Evolutionary conservation across 2,113 vertebrate species (phyloP).

Genomic region (Ovibos moschatus): DNA sequence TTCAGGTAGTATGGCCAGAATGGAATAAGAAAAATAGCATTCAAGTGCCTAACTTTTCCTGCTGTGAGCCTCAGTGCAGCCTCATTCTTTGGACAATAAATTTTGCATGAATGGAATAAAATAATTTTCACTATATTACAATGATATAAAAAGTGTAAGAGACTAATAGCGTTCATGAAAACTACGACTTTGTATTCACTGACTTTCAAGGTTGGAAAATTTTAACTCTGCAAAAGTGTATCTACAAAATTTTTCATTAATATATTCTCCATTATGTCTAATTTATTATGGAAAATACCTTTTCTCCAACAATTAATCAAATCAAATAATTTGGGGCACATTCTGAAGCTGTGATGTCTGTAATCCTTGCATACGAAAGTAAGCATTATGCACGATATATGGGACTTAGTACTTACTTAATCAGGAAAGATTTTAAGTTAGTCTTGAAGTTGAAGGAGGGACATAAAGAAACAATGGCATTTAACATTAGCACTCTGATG

Average conservation of each 20-base stretch:
- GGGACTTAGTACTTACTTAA: background rate
- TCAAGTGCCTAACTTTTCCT: background rate
- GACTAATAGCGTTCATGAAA: constrained; percentile 16
- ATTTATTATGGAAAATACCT: constrained; percentile 48
- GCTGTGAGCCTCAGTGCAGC: background rate
- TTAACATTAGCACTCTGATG: background rate
- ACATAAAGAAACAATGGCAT: background rate
- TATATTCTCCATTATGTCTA: constrained; percentile 29
- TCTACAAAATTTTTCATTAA: background rate
- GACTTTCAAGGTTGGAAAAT: constrained; percentile 36
- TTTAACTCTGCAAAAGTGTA: constrained; percentile 35
- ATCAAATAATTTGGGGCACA: background rate
- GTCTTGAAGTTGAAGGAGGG: background rate
- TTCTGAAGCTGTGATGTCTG: background rate
- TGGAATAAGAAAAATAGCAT: background rate
- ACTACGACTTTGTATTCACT: constrained; percentile 16
- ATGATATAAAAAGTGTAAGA: constrained; percentile 8
- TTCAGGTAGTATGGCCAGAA: background rate
- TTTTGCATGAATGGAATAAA: constrained; percentile 27
- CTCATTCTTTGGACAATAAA: constrained; percentile 28
- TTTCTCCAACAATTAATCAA: constrained; percentile 36
- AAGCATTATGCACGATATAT: background rate
- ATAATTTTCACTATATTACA: background rate
- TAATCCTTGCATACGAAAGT: background rate
- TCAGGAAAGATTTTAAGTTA: constrained; percentile 31